phyloP scores from a whole-genome alignment of 2,888 invertebrate species.

The Acanthosepion pharaonis region DNA sequence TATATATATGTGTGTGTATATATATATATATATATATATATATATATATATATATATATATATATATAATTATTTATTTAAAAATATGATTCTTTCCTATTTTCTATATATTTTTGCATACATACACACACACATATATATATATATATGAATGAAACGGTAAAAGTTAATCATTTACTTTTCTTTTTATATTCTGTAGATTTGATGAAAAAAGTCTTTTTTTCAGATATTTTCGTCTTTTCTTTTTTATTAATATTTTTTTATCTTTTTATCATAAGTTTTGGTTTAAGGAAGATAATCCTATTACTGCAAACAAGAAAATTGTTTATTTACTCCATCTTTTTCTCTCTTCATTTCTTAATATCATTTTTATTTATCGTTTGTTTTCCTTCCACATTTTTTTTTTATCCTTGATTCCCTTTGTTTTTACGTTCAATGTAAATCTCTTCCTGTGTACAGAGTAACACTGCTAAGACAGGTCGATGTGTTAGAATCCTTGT shows the following conservation, averaged over 20 bases:
- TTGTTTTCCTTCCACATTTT: not conserved
- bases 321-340: not conserved
- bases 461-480: not conserved
- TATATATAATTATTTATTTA: too few species aligned
- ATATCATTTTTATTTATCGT: not conserved
- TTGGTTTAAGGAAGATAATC: not conserved
- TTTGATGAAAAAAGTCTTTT: not conserved
- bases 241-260: not conserved
- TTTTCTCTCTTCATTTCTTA: not conserved
- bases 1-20: too few species aligned
- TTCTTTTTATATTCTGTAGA: not conserved
- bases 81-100: too few species aligned
- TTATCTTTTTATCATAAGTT: not conserved
- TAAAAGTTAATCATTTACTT: not conserved
- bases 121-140: too few species aligned
- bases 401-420: not conserved
- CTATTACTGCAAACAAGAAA: not conserved
- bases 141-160: too few species aligned
- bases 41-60: too few species aligned
- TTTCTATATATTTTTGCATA: too few species aligned
- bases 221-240: not conserved
- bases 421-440: not conserved
- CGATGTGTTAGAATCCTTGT: conserved; percentile 2
- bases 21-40: too few species aligned
- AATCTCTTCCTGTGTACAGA: not conserved